Percentiles rank a stretch among this genome's conserved stretches.
Conservation (phyloP, 1,140 invertebrate species). For the Orchesella cincta region DNA sequence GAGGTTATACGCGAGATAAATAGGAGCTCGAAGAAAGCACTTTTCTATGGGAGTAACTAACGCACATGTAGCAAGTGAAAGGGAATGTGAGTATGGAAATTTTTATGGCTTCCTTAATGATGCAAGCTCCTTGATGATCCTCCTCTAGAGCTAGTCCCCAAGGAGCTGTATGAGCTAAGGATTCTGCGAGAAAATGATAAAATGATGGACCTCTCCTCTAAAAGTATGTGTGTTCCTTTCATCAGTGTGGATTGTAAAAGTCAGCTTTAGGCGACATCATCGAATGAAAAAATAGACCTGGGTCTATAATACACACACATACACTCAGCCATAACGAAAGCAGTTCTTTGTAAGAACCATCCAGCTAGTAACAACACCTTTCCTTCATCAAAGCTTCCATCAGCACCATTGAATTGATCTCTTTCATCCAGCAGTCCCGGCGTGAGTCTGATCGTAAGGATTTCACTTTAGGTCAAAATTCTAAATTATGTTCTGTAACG, state of each 20-base stretch:
- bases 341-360: neutral
- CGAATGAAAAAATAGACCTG: neutral
- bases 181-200: neutral
- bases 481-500: conserved; percentile 7
- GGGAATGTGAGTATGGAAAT: conserved; percentile 22
- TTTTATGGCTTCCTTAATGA: conserved; percentile 22
- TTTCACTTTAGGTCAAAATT: conserved; percentile 14
- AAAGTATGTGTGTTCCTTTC: too few species aligned
- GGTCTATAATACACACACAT: neutral
- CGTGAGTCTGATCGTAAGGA: neutral
- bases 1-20: too few species aligned
- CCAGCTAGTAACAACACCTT: neutral
- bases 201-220: conserved; percentile 9
- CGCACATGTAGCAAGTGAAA: too few species aligned
- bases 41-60: too few species aligned
- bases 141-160: neutral
- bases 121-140: conserved; percentile 3
- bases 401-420: conserved; percentile 3
- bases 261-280: neutral
- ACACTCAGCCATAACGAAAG: neutral
- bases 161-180: conserved; percentile 2
- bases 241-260: too few species aligned
- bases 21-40: too few species aligned
- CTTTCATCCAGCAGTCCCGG: neutral
- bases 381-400: neutral